These are phyloP conservation scores for Caenorhabditis remanei DNA, from an alignment of 1,140 invertebrate genomes.

Conservation along the genomic window DNA sequence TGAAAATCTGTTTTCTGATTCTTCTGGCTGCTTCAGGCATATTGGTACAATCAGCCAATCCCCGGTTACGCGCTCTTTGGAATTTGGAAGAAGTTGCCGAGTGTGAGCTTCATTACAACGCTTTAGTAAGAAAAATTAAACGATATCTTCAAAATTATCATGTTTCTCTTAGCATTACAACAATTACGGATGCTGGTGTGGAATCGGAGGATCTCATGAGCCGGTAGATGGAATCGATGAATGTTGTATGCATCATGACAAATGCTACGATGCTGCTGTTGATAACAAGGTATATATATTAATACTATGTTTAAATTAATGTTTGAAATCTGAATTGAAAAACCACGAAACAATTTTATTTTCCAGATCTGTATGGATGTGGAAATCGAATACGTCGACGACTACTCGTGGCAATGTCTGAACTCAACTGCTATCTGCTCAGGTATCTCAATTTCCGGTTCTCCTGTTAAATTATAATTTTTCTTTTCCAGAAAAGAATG, in stretches of 20 bases:
- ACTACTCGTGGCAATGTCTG: constrained; percentile 55
- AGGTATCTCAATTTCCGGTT: not conserved
- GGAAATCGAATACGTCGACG: constrained; percentile 58
- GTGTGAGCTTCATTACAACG: constrained; percentile 58
- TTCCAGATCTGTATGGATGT: constrained; percentile 56
- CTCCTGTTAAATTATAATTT: not conserved
- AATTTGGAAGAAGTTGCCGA: constrained; percentile 58
- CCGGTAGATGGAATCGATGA: constrained; percentile 61
- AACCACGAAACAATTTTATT: not conserved
- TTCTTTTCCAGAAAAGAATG: constrained; percentile 40
- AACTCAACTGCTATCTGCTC: constrained; percentile 59
- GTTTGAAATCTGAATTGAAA: not conserved
- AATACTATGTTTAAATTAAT: too few species aligned
- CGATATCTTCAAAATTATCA: not conserved
- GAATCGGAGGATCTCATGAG: constrained; percentile 56
- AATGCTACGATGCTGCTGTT: constrained; percentile 60
- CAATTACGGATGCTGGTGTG: constrained; percentile 63
- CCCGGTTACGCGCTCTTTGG: constrained; percentile 47
- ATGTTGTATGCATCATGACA: constrained; percentile 59
- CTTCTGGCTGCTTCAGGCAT: not conserved
- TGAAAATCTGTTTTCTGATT: not conserved
- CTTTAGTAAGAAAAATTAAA: constrained; percentile 42
- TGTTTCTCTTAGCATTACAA: constrained; percentile 42
- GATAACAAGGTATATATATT: constrained; percentile 21
- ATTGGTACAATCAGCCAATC: not conserved